phyloP scores from a whole-genome alignment of 2,113 vertebrate species.

The Caloenas nicobarica region DNA sequence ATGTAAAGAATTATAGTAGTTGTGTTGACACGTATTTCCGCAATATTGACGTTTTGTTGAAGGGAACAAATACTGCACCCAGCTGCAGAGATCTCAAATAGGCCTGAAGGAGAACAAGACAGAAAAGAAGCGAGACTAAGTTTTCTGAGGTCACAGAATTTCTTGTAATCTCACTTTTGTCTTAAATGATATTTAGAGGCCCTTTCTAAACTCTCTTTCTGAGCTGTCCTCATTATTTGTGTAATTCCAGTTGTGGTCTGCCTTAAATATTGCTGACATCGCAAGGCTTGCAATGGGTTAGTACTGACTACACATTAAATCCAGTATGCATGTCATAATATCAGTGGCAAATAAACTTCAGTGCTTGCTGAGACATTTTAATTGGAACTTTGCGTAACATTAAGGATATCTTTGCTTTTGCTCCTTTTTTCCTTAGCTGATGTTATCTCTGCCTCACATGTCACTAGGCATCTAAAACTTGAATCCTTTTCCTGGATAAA shows the following conservation, averaged over 20 bases:
- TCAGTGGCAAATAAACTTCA: constrained; percentile 32
- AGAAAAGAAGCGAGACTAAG: background rate
- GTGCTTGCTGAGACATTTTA: background rate
- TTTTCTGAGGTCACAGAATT: constrained; percentile 2
- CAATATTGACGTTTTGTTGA: background rate
- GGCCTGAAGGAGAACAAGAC: background rate
- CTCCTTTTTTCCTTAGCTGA: background rate
- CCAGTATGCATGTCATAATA: background rate
- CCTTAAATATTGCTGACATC: background rate
- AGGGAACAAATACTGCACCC: background rate
- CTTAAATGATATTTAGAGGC: constrained; percentile 5
- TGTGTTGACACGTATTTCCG: background rate
- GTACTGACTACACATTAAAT: constrained; percentile 1
- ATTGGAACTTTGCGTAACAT: constrained; percentile 14
- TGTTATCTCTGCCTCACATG: background rate
- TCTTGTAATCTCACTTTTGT: constrained; percentile 7
- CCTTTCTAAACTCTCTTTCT: background rate
- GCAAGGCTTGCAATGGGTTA: background rate
- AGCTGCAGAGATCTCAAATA: constrained; percentile 1
- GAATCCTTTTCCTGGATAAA: background rate
- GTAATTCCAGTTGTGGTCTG: background rate
- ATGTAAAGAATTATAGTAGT: background rate
- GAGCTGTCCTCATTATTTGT: constrained; percentile 12
- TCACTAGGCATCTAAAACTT: background rate
- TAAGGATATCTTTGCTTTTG: background rate